Conservation (phyloP, 2,797 vertebrate genomes). For the Ammospiza maritima region DNA sequence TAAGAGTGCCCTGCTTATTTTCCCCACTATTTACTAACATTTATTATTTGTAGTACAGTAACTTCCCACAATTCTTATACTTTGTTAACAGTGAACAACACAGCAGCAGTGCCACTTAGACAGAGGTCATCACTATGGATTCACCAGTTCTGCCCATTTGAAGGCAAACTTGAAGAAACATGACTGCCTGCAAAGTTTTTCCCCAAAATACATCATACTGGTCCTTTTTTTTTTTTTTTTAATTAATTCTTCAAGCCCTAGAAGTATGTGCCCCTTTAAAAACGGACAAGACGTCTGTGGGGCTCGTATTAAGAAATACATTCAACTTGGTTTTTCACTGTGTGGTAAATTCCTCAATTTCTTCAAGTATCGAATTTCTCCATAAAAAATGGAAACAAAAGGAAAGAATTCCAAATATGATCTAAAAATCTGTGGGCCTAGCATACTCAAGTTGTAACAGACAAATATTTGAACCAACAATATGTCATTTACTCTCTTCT, state of each 20-base stretch:
- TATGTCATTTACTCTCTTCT: neutral
- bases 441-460: neutral
- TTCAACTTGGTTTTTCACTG: neutral
- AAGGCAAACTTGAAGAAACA: neutral
- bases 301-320: neutral
- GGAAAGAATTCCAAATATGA: neutral
- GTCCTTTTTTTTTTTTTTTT: fast-evolving
- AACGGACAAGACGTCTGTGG: neutral
- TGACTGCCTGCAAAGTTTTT: neutral
- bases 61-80: neutral
- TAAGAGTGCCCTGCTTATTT: neutral
- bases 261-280: neutral
- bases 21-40: neutral
- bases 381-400: conserved; percentile 13
- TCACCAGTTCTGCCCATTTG: neutral
- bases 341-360: neutral
- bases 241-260: neutral
- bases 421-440: neutral
- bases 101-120: neutral
- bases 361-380: neutral
- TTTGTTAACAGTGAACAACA: neutral
- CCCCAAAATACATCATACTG: neutral
- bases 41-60: neutral
- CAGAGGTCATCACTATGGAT: neutral
- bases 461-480: neutral